A percentile compares a stretch with the other conserved stretches of the same genome.
Evolutionary conservation across 2,797 vertebrate species (phyloP).

Genomic region (Epinephelus awoara): DNA sequence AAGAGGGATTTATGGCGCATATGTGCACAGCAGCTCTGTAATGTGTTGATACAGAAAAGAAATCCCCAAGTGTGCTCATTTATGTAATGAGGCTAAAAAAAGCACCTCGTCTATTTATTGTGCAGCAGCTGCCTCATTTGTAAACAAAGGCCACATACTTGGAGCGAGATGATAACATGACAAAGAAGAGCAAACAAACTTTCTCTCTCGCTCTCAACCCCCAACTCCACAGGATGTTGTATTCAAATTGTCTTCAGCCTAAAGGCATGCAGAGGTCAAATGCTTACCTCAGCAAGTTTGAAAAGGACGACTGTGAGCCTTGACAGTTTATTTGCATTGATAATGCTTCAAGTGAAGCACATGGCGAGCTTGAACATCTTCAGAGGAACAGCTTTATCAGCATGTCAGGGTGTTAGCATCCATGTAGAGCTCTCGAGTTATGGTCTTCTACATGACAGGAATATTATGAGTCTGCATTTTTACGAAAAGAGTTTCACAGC

Average conservation of each 20-base stretch:
- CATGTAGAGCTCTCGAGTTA: neutral
- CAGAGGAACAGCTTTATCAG: conserved; percentile 29
- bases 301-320: neutral
- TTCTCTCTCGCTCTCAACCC: neutral
- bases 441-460: neutral
- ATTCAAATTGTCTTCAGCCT: conserved; percentile 28
- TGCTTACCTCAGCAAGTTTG: conserved; percentile 31
- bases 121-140: conserved; percentile 41
- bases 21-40: neutral
- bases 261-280: conserved; percentile 31
- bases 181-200: conserved; percentile 42
- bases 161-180: conserved; percentile 27
- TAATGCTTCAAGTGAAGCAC: conserved; percentile 42
- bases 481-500: neutral
- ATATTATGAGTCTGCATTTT: conserved; percentile 15
- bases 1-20: conserved; percentile 10
- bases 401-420: conserved; percentile 1
- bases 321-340: conserved; percentile 56
- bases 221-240: conserved; percentile 12
- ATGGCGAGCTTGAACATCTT: neutral
- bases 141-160: conserved; percentile 47
- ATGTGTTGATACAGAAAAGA: neutral
- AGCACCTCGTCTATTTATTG: conserved; percentile 36
- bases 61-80: conserved; percentile 39
- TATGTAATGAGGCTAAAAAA: conserved; percentile 49